Evolutionary conservation across 1,140 invertebrate species (phyloP).

Genomic region (Zelostemma sp.): DNA sequence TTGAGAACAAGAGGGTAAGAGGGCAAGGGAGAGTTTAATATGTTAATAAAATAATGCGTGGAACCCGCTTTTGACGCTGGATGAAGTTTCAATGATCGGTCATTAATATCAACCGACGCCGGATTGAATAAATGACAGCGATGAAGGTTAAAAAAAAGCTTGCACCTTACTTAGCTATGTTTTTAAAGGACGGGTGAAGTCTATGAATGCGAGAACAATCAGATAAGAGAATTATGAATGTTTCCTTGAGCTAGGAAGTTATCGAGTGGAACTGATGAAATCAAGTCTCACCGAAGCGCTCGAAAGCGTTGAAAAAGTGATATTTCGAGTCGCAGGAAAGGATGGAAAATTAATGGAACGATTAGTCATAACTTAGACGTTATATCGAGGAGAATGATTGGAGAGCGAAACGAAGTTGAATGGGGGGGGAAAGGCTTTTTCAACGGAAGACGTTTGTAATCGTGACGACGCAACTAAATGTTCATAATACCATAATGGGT

Average conservation of each 20-base stretch:
- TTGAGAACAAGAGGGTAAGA: no score
- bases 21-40: no score
- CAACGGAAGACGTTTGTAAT: conserved; percentile 63
- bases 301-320: background rate
- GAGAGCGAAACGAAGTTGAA: conserved; percentile 16
- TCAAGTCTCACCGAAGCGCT: no score
- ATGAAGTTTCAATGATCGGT: no score
- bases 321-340: background rate
- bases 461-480: conserved; percentile 66
- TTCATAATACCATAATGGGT: conserved; percentile 67
- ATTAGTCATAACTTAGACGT: conserved; percentile 43
- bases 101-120: conserved; percentile 63
- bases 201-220: no score
- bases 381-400: conserved; percentile 18
- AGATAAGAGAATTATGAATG: no score
- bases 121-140: conserved; percentile 16
- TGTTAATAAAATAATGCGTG: no score
- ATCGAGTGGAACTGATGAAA: no score
- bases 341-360: conserved; percentile 41
- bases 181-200: no score
- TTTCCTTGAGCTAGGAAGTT: no score
- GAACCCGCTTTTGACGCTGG: no score
- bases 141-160: conserved; percentile 22
- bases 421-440: conserved; percentile 47
- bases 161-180: background rate